Evolutionary conservation across 2,888 invertebrate genomes (phyloP), one percentile per base, ranked within the genome.

Genomic region (Zygogramma bicolorata): DNA sequence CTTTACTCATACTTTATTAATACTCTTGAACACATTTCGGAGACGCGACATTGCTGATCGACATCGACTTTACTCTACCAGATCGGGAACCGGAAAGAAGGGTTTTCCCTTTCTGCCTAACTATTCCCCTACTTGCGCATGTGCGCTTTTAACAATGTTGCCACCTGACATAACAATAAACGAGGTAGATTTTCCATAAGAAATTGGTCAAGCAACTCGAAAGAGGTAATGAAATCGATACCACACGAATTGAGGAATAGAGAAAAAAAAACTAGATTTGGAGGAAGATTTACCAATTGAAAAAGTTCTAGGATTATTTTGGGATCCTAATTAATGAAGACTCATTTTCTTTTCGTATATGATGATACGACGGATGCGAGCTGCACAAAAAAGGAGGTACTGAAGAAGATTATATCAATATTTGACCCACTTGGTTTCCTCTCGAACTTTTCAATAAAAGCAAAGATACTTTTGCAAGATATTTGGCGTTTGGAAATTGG

Each of bases 301-400:
- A 29, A 69, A 20, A 57, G 42, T 63, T 57, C 27, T 65, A 25
- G 70, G 70, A 10, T 15, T 70, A 27, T 29, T n/a, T n/a, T n/a
- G n/a, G n/a, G n/a, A n/a, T n/a, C n/a, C n/a, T n/a, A n/a, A n/a
- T n/a, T n/a, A 53, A 42, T 8, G 34, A 3, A 3, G 57, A 69
- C 8, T 34, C 49, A 7, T 63, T 63, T 20, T 20, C n/a, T 4
- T 63, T 63, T 27, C 10, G n/a, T 7, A n/a, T n/a, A n/a, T n/a
- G n/a, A n/a, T n/a, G n/a, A n/a, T n/a, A n/a, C n/a, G n/a, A n/a
- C n/a, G n/a, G n/a, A n/a, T n/a, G n/a, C n/a, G n/a, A n/a, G n/a
- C n/a, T n/a, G n/a, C n/a, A n/a, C n/a, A n/a, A n/a, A n/a, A n/a
- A n/a, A n/a, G n/a, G n/a, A n/a, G n/a, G n/a, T n/a, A n/a, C n/a